A percentile compares a stretch with the other conserved stretches of the same genome.
Evolutionary conservation across 2,797 vertebrate species (phyloP).

Genomic region (Notamacropus eugenii): DNA sequence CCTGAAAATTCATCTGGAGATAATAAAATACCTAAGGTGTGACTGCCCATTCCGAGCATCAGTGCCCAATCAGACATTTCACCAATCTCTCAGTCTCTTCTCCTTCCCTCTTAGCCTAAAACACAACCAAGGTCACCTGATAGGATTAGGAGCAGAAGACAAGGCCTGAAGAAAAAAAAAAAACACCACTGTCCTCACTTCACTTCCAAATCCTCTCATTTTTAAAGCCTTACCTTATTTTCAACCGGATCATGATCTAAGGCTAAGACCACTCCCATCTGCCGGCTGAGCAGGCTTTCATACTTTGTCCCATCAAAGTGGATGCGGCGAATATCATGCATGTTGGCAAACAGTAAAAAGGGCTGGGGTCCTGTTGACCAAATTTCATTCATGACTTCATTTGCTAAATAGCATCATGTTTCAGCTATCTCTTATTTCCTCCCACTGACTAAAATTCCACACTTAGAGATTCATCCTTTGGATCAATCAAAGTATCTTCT

Average conservation of each 20-base stretch:
- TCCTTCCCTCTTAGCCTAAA: neutral
- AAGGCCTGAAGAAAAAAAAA: constrained; percentile 60
- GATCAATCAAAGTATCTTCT: neutral
- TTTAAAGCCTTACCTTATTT: constrained; percentile 88
- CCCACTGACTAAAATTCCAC: neutral
- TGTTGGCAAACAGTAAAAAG: constrained; percentile 92
- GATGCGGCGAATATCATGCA: constrained; percentile 88
- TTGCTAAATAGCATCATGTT: constrained; percentile 7
- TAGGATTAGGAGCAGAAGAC: constrained; percentile 64
- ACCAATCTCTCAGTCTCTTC: neutral
- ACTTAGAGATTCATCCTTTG: constrained; percentile 13
- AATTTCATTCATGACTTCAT: constrained; percentile 51
- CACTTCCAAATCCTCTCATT: constrained; percentile 74
- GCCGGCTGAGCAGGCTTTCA: constrained; percentile 87
- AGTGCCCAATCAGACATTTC: constrained; percentile 12
- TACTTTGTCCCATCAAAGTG: constrained; percentile 89
- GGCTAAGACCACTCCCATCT: constrained; percentile 91
- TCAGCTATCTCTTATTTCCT: neutral
- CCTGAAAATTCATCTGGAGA: neutral
- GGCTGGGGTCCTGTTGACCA: constrained; percentile 88
- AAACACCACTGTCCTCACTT: constrained; percentile 77
- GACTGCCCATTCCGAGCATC: neutral
- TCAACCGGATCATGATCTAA: constrained; percentile 94
- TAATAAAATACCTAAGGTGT: neutral
- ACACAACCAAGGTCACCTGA: neutral